Base-by-base conservation (phyloP, 2,888 invertebrate species). In the Nomada lathburiana region DNA sequence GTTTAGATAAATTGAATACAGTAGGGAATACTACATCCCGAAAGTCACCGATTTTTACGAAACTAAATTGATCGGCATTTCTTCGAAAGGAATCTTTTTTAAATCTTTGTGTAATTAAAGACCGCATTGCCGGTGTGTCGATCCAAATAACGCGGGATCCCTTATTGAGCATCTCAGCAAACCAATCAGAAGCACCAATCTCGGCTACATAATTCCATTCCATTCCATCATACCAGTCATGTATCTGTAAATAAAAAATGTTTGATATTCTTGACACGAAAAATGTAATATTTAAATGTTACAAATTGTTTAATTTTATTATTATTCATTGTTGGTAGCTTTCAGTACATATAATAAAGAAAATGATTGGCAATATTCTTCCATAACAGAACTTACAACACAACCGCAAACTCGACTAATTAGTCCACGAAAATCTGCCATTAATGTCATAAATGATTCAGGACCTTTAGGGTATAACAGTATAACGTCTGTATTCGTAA, bases 131-230 rank as follows among this genome's bases (percentile, higher is more conserved):
- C 29, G 88, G 86, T 0, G 89, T 92, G 70, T 92, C 92, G 16
- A 92, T 76, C 92, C 92, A 92, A 64, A 92, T 42, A 16, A 90
- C 82, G 5, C 89, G 88, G 76, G 86, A 88, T 42, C 86, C 88
- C 16, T 82, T 86, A 70, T 75, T 81, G 29, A 92, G 84, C 73
- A 90, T 87, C 80, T 89, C 80, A 5, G 79, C 78, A 16, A 92
- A 90, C 92, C 92, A 92, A 13, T 89, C 87, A 44, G 86, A 86
- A 16, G 88, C 88, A 69, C 92, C 92, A 36, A 91, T 62, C 29
- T 82, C 81, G 9, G 92, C 90, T 18, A 92, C 90, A 11, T 89
- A 78, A 71, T 92, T 89, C 90, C 90, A 92, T 69, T 89, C 88
- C 11, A 80, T 82, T 10, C 87, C 82, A 9, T 89, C 86, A 72